Conservation (phyloP, 2,888 invertebrate genomes). For the Lepidochrysops patricia region DNA sequence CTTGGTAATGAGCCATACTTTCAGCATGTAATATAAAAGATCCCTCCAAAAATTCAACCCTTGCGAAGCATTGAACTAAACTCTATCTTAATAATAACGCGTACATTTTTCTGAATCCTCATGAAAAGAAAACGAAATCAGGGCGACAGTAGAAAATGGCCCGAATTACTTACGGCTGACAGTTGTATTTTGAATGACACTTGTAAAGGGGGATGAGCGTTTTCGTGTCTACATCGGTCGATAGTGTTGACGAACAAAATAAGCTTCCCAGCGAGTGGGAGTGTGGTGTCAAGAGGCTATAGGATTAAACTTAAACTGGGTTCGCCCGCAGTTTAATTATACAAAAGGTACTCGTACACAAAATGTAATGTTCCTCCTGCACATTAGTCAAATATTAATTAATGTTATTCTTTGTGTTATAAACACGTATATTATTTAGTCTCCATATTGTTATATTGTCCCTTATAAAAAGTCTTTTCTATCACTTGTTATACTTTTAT, state of each 20-base stretch:
- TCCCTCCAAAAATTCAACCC: conserved; percentile 1
- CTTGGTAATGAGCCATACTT: neutral
- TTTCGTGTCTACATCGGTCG: conserved; percentile 63
- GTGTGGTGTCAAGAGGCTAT: conserved; percentile 73
- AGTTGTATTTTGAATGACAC: conserved; percentile 51
- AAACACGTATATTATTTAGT: neutral
- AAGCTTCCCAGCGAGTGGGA: conserved; percentile 61
- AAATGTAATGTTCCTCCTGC: conserved; percentile 49
- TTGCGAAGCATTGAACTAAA: conserved; percentile 33
- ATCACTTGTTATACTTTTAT: too few species aligned
- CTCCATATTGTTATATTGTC: neutral
- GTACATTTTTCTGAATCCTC: conserved; percentile 43
- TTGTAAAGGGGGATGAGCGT: conserved; percentile 46
- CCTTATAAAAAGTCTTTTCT: too few species aligned
- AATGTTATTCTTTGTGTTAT: conserved; percentile 40
- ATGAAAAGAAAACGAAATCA: conserved; percentile 37
- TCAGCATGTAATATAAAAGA: neutral
- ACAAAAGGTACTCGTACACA: conserved; percentile 63
- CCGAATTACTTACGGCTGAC: conserved; percentile 41
- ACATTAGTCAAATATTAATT: conserved; percentile 61
- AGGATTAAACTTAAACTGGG: conserved; percentile 73
- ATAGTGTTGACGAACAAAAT: conserved; percentile 72
- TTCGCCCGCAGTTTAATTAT: conserved; percentile 71
- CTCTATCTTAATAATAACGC: conserved; percentile 43
- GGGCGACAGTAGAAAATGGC: conserved; percentile 42